Evolutionary conservation across 1,140 invertebrate species (phyloP), one percentile per base, ranked within the genome.

Genomic region (Lordiphosa clarofinis): DNA sequence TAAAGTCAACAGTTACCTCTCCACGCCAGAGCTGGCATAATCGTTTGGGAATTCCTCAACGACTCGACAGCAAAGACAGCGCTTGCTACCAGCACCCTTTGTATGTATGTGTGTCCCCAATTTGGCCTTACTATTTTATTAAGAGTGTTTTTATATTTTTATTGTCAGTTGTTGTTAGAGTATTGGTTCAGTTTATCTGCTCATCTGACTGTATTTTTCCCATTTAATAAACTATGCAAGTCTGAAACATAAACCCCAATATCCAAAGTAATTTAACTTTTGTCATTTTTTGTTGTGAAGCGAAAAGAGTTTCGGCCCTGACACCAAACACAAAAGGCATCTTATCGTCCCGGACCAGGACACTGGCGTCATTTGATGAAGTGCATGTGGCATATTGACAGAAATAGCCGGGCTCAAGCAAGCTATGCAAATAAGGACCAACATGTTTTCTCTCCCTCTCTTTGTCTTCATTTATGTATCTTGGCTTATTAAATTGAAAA

Each of bases 401-500:
- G 48, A 63, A 67, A 69, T 79, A 57, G 57, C 57, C 43, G 43
- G 72, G 59, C 68, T 61, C 46, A 59, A 68, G 54, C 69, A 72
- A 68, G 68, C 76, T 81, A 81, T 81, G 76, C 76, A 81, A 81
- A 81, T 81, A 75, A 72, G 76, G 65, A 46, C 50, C 50, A 15
- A 11, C 12, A 39, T 68, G 24, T 44, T 36, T 35, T 53, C 49
- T 54, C 5, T 6, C 42, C 38, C 49, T 54, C 5, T 4, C 42
- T 43, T 47, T 54, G 53, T 56, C 55, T 69, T 38, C 24, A 39
- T 82, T 64, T 72, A 81, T 82, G 76, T 81, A 82, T 75, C 63
- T 82, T 81, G 76, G 76, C 76, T 81, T 81, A 81, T 81, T 81
- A 81, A 81, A 81, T 81, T 81, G 76, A 81, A 81, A 82, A 81